Conservation (phyloP, 2,888 invertebrate species). For the Glyphotaelius pellucidus region DNA sequence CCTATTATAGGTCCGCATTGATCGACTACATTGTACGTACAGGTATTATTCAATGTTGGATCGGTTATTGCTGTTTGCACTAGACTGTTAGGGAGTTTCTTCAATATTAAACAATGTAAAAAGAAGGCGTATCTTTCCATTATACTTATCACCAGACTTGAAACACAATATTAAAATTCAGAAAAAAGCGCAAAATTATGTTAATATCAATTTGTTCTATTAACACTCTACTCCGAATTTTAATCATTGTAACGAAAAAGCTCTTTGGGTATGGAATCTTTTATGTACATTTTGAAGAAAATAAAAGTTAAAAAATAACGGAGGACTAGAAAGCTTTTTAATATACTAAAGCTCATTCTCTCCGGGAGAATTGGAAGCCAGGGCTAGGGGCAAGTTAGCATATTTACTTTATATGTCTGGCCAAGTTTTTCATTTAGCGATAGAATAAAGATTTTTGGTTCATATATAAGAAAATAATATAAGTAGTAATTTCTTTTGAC, state of each 20-base stretch:
- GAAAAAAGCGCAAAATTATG: background rate
- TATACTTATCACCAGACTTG: background rate
- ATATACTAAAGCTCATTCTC: slow-evolving; percentile 24
- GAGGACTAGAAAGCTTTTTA: slow-evolving; percentile 34
- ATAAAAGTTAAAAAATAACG: slow-evolving; percentile 13
- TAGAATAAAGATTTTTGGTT: slow-evolving; percentile 58
- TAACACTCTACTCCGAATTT: background rate
- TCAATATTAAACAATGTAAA: background rate
- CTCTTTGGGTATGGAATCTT: slow-evolving; percentile 12
- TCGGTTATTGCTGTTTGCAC: too few relatives aligned
- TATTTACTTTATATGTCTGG: slow-evolving; percentile 54
- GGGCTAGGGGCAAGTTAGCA: slow-evolving; percentile 40
- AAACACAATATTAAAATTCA: background rate
- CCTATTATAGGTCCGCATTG: too few relatives aligned
- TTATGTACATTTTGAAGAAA: slow-evolving; percentile 20
- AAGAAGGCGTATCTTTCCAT: background rate
- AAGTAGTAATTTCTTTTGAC: slow-evolving; percentile 50
- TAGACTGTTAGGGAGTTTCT: too few relatives aligned
- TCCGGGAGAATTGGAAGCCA: slow-evolving; percentile 3
- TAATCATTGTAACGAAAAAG: background rate
- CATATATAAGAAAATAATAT: background rate
- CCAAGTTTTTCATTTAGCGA: slow-evolving; percentile 61
- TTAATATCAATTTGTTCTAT: background rate
- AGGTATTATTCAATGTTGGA: too few relatives aligned
- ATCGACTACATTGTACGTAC: too few relatives aligned